These are phyloP conservation scores for Pygocentrus nattereri DNA, from an alignment of 2,797 vertebrate species.

Conservation along the genomic window DNA sequence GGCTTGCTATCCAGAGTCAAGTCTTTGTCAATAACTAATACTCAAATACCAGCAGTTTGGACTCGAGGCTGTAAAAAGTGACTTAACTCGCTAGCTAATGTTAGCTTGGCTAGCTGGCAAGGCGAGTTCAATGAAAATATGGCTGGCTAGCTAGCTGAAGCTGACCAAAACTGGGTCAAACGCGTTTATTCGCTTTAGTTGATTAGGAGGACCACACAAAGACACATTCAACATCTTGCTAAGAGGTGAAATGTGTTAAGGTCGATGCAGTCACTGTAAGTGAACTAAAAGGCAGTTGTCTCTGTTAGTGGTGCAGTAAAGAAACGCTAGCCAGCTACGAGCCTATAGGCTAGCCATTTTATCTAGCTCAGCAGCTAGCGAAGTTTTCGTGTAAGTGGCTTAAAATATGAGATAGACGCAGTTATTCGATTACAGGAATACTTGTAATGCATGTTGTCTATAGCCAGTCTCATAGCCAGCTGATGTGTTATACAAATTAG, in stretches of 20 bases:
- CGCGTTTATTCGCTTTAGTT: not conserved
- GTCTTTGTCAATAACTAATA: not conserved
- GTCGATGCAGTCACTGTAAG: not conserved
- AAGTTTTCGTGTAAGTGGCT: not conserved
- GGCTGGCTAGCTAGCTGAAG: conserved; percentile 7
- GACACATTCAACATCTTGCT: not conserved
- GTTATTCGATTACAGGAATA: not conserved
- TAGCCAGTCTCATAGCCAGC: not conserved
- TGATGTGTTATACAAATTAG: not conserved
- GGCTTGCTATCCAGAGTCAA: not conserved
- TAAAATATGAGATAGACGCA: not conserved
- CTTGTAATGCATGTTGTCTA: not conserved
- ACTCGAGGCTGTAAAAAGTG: not conserved
- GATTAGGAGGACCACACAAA: not conserved
- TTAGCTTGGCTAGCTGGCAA: conserved; percentile 17
- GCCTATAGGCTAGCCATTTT: not conserved
- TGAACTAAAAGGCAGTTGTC: not conserved
- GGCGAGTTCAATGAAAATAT: conserved; percentile 20
- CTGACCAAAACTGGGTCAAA: conserved; percentile 10
- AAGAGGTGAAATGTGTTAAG: not conserved
- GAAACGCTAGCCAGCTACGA: not conserved
- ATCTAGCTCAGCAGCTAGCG: conserved; percentile 14
- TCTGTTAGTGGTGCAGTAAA: not conserved
- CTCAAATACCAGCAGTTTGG: not conserved
- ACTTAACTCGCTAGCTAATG: not conserved